Conservation (phyloP, 35 echinoderm and acorn worm genomes). For the Apostichopus parvimensis region DNA sequence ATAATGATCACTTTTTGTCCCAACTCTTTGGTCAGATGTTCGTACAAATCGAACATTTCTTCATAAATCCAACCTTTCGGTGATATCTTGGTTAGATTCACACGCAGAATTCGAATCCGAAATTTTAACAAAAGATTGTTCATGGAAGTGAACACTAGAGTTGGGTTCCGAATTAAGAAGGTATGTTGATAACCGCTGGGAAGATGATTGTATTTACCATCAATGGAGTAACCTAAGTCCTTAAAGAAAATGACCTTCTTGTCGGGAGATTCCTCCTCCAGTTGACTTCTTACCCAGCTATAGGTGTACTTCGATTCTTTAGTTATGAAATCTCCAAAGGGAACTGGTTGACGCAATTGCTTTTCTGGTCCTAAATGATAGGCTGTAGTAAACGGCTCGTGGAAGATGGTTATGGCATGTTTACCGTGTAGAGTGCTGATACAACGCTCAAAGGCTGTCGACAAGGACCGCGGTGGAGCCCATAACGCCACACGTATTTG, state of each 20-base stretch:
- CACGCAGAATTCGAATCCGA: slow-evolving; percentile 45
- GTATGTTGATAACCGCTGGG: slow-evolving; percentile 79
- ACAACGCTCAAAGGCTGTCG: slow-evolving; percentile 86
- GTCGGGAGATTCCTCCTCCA: slow-evolving; percentile 51
- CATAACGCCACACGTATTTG: slow-evolving; percentile 71
- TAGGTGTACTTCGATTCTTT: slow-evolving; percentile 69
- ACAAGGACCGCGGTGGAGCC: slow-evolving; percentile 84
- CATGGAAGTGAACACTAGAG: slow-evolving; percentile 74
- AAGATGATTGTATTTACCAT: slow-evolving; percentile 68
- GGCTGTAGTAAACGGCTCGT: slow-evolving; percentile 79
- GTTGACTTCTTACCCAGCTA: slow-evolving; percentile 56
- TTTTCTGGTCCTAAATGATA: slow-evolving; percentile 80
- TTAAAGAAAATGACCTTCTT: slow-evolving; percentile 78
- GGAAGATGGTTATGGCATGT: slow-evolving; percentile 42
- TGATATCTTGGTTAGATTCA: slow-evolving; percentile 53
- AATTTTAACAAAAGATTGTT: slow-evolving; percentile 65
- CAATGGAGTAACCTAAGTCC: slow-evolving; percentile 72
- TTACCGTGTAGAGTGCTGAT: slow-evolving; percentile 64
- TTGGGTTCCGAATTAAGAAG: slow-evolving; percentile 79
- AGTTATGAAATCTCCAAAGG: slow-evolving; percentile 31
- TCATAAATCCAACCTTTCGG: slow-evolving; percentile 75
- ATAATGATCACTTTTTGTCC: slow-evolving; percentile 77
- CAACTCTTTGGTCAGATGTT: slow-evolving; percentile 65
- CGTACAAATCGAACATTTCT: slow-evolving; percentile 71
- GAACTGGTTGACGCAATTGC: slow-evolving; percentile 54